Evolutionary conservation across 2,797 vertebrate genomes (phyloP), one percentile per base, ranked within the genome.

Genomic region (Myripristis murdjan): DNA sequence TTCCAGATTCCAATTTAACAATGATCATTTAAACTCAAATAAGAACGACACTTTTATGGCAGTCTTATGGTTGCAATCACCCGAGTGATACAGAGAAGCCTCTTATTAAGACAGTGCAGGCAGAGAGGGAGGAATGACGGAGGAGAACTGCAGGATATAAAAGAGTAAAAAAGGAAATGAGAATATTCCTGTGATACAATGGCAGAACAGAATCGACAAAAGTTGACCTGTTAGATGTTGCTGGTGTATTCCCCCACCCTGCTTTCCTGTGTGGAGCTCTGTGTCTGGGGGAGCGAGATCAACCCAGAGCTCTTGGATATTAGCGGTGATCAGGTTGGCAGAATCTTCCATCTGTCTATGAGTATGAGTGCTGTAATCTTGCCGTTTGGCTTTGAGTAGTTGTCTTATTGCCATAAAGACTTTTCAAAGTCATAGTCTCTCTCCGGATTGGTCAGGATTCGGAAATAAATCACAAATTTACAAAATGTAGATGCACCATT

Each of bases 221-320:
- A n/a, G n/a, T n/a, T n/a, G n/a, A n/a, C n/a, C n/a, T n/a, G n/a
- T n/a, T n/a, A n/a, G n/a, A n/a, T n/a, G 48, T 66, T 64, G 16
- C 31, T 26, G 23, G 24, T 24, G 24, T 35, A 23, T 28, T 48
- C 53, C 11, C 28, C 68, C 22, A 14, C 9, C 70, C 4, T 51
- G 23, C 41, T 63, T 15, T 18, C 24, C 24, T 28, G 6, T 44
- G 11, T 61, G 78, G 80, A 84, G 82, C 76, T 31, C 64, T 71
- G 31, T 70, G 74, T 74, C 82, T 87, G 79, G 67, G 41, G 61
- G 31, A 77, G 61, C 60, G 73, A 85, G 89, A 77, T 90, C 86
- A 81, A 22, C 2, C 26, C n/a, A 6, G 55, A 70, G 70, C 55
- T 61, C 12, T 47, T 23, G 15, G 57, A 65, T 69, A 64, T 77